Base-by-base conservation (phyloP, 2,888 invertebrate species). In the Steinernema carpocapsae region DNA sequence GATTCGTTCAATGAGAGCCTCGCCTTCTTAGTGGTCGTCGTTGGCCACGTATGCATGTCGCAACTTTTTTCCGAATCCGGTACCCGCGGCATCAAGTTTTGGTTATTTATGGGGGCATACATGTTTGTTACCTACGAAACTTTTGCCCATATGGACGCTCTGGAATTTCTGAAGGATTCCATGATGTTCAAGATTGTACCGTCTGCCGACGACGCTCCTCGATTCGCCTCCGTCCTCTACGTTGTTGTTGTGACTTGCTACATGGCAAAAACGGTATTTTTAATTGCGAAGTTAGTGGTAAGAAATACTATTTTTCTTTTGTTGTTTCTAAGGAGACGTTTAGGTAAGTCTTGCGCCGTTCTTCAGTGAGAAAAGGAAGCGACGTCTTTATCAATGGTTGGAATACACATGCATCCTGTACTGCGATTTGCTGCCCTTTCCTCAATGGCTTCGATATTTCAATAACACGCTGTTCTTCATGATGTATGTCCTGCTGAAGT, bases 341-440 rank as follows among this genome's bases (percentile, higher is more conserved):
- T 12, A 64, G 64, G 64, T 64, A 6, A 64, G 64, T 17, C 17
- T 64, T 17, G 32, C 64, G 1, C 64, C 64, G 17, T 14, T 64
- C 17, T 64, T 64, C 32, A 29, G 29, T 17, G 64, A 64, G 29
- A 64, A 64, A 32, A 64, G 64, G 26, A 64, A 64, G 37, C 29
- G 64, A 29, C 24, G 64, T 2, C 64, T 64, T 29, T 64, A 64
- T 26, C 64, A 64, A n/a, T 64, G 64, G 64, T 17, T 64, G 17
- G 64, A 64, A 32, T 64, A 64, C 64, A 64, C 32, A 12, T 32
- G 64, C 37, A 29, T 64, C 29, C 14, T 64, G 3, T 64, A 64
- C 64, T 64, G 64, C 37, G 26, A 64, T 32, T 26, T 64, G 7
- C 64, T 64, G 7, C 64, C 64, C 7, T 64, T 64, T 64, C 64